Evolutionary conservation across 2,797 vertebrate genomes (phyloP), one percentile per base, ranked within the genome.

Genomic region (Poeciliopsis gracilis): DNA sequence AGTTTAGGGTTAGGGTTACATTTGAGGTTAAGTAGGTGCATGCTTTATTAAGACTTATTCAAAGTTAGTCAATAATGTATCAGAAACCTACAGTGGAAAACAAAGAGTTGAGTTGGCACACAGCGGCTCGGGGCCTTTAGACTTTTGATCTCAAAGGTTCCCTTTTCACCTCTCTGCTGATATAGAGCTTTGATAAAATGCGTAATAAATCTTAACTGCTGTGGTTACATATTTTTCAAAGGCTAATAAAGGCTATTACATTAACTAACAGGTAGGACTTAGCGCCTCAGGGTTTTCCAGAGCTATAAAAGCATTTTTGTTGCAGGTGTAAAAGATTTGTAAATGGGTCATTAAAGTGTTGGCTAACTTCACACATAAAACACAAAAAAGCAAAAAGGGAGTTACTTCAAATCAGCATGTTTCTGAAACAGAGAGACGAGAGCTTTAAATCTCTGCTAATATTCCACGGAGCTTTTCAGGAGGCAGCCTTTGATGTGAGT

Each of bases 401-500:
- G 83, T 92, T 92, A 89, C 89, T 86, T 86, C 71, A 92, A 88
- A 93, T 94, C 93, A 91, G 93, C 93, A 92, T 93, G 91, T 94
- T 93, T 93, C 90, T 89, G 87, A 94, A 87, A 90, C 86, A 71
- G 46, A 67, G 87, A 90, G 86, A 91, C 86, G 89, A 92, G 89
- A 89, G 92, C 90, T 92, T 89, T 94, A 95, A 94, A 95, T 93
- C 93, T 93, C 87, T 82, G 81, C 92, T 94, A 95, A 94, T 94
- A 94, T 94, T 95, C 91, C 92, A 94, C 91, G 75, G 91, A 92
- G 94, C 93, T 91, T 92, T 94, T 93, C 92, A 93, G 84, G 79
- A 93, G 84, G 89, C 85, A 77, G 85, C 88, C 93, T 96, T 96
- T 96, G 95, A 95, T 95, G 95, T 95, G 90, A 89, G 94, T 94